Evolutionary conservation across 2,888 invertebrate genomes (phyloP).

Genomic region (Oxystoma pomonae): DNA sequence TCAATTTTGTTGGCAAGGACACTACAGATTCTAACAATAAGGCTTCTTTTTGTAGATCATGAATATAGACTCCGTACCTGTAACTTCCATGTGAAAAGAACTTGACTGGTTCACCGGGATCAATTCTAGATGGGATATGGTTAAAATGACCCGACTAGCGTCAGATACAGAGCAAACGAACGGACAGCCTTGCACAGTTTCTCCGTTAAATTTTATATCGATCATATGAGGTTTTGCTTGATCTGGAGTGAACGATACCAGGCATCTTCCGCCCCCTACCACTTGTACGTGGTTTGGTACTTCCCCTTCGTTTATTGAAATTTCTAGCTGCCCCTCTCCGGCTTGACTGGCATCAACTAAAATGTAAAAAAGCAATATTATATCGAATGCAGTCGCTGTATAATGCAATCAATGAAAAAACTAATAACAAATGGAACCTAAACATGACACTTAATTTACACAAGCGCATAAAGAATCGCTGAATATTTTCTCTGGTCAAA

Average conservation of each 20-base stretch:
- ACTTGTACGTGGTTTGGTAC: slow-evolving; percentile 98
- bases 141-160: slow-evolving; percentile 70
- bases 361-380: too few species aligned
- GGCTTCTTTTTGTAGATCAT: too few species aligned
- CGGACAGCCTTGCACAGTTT: slow-evolving; percentile 87
- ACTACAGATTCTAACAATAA: too few species aligned
- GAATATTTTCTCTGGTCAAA: too few species aligned
- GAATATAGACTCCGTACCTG: too few species aligned
- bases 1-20: too few species aligned
- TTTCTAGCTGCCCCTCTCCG: slow-evolving; percentile 98
- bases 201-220: slow-evolving; percentile 94
- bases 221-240: slow-evolving; percentile 87
- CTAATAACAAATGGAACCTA: too few species aligned
- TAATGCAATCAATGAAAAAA: too few species aligned
- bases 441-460: too few species aligned
- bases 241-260: slow-evolving; percentile 93
- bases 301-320: slow-evolving; percentile 98
- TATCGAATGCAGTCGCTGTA: too few species aligned
- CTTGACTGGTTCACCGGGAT: slow-evolving; percentile 80
- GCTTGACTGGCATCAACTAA: slow-evolving; percentile 97
- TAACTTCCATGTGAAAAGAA: slow-evolving; percentile 75
- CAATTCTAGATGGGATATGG: slow-evolving; percentile 72
- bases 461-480: too few species aligned
- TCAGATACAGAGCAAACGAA: slow-evolving; percentile 83
- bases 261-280: slow-evolving; percentile 90